These are phyloP conservation scores for Dendronephthya gigantea DNA, from an alignment of 64 coral and sea anemone genomes.

Conservation along the genomic window DNA sequence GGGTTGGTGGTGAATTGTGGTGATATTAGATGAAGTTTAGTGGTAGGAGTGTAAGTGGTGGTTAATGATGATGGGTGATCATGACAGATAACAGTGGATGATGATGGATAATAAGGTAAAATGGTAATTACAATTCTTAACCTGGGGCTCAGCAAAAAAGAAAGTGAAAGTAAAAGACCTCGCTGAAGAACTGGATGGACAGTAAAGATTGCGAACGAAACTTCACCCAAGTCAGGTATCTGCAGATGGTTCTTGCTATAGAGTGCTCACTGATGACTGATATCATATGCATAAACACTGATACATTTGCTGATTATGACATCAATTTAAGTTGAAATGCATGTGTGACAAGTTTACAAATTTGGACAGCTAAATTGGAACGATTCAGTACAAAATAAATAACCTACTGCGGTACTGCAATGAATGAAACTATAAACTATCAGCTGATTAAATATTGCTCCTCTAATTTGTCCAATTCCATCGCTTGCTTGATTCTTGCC, in stretches of 20 bases:
- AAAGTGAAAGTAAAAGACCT: not conserved
- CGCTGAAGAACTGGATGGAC: conserved; percentile 2
- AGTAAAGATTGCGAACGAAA: not conserved
- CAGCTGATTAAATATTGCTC: not conserved
- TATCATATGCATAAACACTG: too few species aligned
- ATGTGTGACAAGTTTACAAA: not conserved
- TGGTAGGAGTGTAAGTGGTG: too few species aligned
- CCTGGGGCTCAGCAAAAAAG: not conserved
- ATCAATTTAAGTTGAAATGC: too few species aligned
- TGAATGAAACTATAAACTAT: too few species aligned
- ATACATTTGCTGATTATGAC: too few species aligned
- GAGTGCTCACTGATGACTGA: too few species aligned
- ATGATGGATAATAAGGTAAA: too few species aligned
- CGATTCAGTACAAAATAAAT: not conserved
- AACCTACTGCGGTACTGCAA: too few species aligned
- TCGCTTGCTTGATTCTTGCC: conserved; percentile 57
- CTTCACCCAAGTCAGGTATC: not conserved
- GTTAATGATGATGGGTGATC: too few species aligned
- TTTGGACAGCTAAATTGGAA: not conserved
- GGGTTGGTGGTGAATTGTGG: too few species aligned
- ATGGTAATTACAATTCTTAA: not conserved
- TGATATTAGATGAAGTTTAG: too few species aligned
- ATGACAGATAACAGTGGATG: too few species aligned
- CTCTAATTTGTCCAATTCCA: conserved; percentile 39
- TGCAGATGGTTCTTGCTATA: not conserved